A percentile compares a stretch with the other conserved stretches of the same genome.
phyloP scores from a whole-genome alignment of 2,113 vertebrate genomes.

The Urocolius indicus region DNA sequence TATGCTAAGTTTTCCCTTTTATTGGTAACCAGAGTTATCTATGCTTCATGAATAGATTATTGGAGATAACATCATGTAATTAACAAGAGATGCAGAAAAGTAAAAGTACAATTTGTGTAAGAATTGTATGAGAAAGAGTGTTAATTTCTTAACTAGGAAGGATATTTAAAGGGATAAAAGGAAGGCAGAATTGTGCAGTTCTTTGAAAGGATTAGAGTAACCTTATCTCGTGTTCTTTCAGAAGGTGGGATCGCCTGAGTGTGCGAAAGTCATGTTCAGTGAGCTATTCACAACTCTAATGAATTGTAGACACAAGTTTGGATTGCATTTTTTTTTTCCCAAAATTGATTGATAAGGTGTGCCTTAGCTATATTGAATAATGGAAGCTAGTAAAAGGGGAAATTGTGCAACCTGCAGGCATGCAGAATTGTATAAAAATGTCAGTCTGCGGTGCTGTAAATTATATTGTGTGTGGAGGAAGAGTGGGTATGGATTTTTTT shows the following conservation, averaged over 20 bases:
- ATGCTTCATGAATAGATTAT: slow-evolving; percentile 91
- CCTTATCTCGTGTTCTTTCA: slow-evolving; percentile 86
- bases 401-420: not conserved
- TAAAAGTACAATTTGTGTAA: slow-evolving; percentile 87
- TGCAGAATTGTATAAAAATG: not conserved
- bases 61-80: slow-evolving; percentile 95
- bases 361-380: not conserved
- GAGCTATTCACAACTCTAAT: slow-evolving; percentile 64
- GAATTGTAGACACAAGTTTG: slow-evolving; percentile 53
- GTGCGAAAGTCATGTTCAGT: slow-evolving; percentile 71
- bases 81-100: slow-evolving; percentile 90
- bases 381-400: not conserved
- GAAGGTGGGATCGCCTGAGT: slow-evolving; percentile 71
- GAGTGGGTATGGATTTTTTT: not conserved
- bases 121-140: slow-evolving; percentile 86
- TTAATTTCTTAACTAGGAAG: slow-evolving; percentile 92
- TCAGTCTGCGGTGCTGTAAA: not conserved
- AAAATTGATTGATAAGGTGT: slow-evolving; percentile 14
- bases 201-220: slow-evolving; percentile 88
- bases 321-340: not conserved
- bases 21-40: slow-evolving; percentile 83
- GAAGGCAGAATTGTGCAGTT: slow-evolving; percentile 85
- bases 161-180: slow-evolving; percentile 89
- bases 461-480: not conserved
- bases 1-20: slow-evolving; percentile 85